Base-by-base conservation (phyloP, 1,140 invertebrate genomes). In the Papilio machaon region DNA sequence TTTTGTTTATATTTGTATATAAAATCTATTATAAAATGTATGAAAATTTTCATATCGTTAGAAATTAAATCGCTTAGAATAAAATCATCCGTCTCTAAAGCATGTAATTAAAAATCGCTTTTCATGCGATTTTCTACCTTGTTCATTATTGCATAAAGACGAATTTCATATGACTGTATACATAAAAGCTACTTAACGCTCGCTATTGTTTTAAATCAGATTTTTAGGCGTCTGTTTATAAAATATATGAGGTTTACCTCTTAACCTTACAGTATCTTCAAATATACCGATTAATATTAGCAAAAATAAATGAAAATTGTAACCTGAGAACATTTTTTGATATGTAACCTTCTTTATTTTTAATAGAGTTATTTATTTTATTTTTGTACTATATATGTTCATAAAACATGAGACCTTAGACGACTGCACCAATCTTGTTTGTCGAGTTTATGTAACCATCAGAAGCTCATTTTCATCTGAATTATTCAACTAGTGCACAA, bases 61-160 rank as follows among this genome's bases (percentile, higher is more conserved):
- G 47, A 13, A 81, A 73, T 73, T 47, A 79, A 82, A 67, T 80
- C 83, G 83, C 84, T 88, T 87, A 84, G 79, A 49, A 80, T 81
- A 83, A 84, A 83, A 35, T 83, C 86, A 86, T 88, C 85, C 85
- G 88, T 89, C 86, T 89, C 46, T 77, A 13, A 52, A 2, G 5
- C n/a, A 75, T 75, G 43, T 49, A 47, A 75, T 30, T 75, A 75
- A 15, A 75, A 23, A 23, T 49, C n/a, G 19, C 19, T 15, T 75
- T 23, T 47, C 10, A 23, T 75, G 43, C 73, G 73, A 75, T 49
- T 47, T 67, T 67, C 11, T 30, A 67, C 30, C 64, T 23, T 64
- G 11, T 67, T 67, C 11, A 13, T 17, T 35, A 2, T 5, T 2
- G 30, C 2, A 15, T 23, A 17, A 30, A 75, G n/a, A 30, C 19